A percentile compares a stretch with the other conserved stretches of the same genome.
These are phyloP conservation scores for Petrophora chlorosata DNA, from an alignment of 2,888 invertebrate genomes.

Conservation along the genomic window DNA sequence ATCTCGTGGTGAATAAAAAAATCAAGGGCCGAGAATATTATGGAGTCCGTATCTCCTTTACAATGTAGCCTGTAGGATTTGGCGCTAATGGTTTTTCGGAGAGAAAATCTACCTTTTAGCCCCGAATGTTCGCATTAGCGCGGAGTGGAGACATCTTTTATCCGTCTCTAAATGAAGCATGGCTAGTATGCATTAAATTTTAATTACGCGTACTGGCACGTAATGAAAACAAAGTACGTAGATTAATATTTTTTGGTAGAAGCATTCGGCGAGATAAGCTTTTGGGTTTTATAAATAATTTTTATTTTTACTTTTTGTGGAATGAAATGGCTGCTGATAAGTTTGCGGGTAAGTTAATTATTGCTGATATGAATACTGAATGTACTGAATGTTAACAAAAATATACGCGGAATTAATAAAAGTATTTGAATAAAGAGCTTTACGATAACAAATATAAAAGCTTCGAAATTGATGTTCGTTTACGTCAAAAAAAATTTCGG, in stretches of 20 bases:
- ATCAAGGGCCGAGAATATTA: constrained; percentile 30
- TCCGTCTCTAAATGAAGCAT: constrained; percentile 22
- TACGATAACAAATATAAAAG: too few species aligned
- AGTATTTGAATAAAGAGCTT: too few species aligned
- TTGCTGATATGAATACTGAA: too few species aligned
- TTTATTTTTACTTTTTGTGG: constrained; percentile 1
- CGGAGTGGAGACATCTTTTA: constrained; percentile 24
- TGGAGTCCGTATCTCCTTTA: constrained; percentile 23
- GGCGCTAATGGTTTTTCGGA: constrained; percentile 33
- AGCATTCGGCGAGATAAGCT: constrained; percentile 4
- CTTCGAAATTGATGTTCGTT: neutral
- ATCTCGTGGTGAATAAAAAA: constrained; percentile 37
- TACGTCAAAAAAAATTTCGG: neutral
- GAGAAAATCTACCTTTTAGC: constrained; percentile 28
- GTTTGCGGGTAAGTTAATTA: too few species aligned
- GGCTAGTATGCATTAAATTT: constrained; percentile 25
- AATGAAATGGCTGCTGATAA: neutral
- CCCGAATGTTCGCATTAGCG: constrained; percentile 24
- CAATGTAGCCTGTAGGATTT: constrained; percentile 23
- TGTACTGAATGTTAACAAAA: too few species aligned
- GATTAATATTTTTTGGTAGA: constrained; percentile 15
- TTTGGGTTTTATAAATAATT: neutral
- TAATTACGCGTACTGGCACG: constrained; percentile 19
- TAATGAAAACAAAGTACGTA: constrained; percentile 26
- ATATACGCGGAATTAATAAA: too few species aligned